phyloP scores from a whole-genome alignment of 2,113 vertebrate species.

The Dicaeum eximium region DNA sequence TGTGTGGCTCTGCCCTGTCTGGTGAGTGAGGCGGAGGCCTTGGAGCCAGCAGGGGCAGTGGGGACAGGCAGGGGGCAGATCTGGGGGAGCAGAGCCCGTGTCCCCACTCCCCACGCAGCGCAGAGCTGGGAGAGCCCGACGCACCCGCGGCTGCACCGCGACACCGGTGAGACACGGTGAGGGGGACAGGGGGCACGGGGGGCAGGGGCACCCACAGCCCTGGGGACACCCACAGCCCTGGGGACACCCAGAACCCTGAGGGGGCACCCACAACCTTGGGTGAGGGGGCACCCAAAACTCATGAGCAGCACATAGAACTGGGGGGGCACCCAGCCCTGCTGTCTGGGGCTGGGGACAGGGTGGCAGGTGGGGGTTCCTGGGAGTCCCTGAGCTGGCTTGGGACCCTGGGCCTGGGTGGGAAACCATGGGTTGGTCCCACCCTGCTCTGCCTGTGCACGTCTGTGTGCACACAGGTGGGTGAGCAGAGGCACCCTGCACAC shows the following conservation, averaged over 20 bases:
- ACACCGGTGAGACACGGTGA: fast-evolving
- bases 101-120: not conserved
- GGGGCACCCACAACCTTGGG: not conserved
- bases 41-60: not conserved
- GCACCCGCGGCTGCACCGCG: not conserved
- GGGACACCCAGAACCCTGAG: not conserved
- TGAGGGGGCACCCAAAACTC: too few species aligned
- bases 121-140: fast-evolving
- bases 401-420: too few species aligned
- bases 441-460: too few species aligned
- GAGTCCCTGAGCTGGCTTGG: too few species aligned
- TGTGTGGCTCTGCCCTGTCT: not conserved
- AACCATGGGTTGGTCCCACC: too few species aligned
- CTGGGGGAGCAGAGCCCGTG: not conserved
- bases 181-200: fast-evolving
- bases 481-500: too few species aligned
- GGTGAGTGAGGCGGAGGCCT: not conserved
- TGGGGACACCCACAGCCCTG: not conserved
- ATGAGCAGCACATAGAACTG: not conserved
- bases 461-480: too few species aligned
- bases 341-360: too few species aligned
- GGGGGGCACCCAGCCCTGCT: too few species aligned
- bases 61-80: not conserved
- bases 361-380: too few species aligned
- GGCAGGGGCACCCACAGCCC: not conserved